Evolutionary conservation across 2,888 invertebrate genomes (phyloP), one percentile per base, ranked within the genome.

Genomic region (Platynereis dumerilii): DNA sequence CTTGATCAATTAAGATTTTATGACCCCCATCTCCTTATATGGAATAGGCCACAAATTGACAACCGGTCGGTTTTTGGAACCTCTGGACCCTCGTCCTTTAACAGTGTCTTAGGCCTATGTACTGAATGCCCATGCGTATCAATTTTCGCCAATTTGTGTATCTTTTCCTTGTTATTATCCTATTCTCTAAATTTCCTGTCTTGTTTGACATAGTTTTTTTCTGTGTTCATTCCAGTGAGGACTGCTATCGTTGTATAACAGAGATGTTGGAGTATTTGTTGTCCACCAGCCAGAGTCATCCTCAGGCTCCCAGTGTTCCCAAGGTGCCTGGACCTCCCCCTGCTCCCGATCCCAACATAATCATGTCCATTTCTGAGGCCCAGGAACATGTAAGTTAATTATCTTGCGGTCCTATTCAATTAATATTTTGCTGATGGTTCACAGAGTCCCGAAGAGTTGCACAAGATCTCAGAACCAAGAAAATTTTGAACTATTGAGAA

Each of bases 231-330:
- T 71, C 3, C 78, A 93, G 95, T 77, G 90, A 92, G 89, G 92
- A 92, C 78, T 91, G 93, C 77, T 96, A 96, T 82, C 92, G 92
- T 74, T 92, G 94, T 84, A 90, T 96, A 27, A 90, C 91, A 58
- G 87, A 88, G 28, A 91, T 93, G 1, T 72, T 86, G 65, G 80
- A 78, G 39, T 82, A 83, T 68, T 74, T 86, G 64, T 72, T 82
- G 70, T 78, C 78, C 2, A 78, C 80, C 22, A 81, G 82, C 66
- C 69, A 75, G 3, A 74, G 77, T 34, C 80, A 80, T 60, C 83
- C 83, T 12, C 81, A 83, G 56, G 79, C 82, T 10, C 83, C 83
- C 29, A 83, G 80, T 65, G 79, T 85, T 28, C 85, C 85, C 29
- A 78, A 77, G 67, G 71, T 75, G 17, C 85, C 85, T 2, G 85